Evolutionary conservation across 2,888 invertebrate genomes (phyloP).

Genomic region (Cephus sareptanus): DNA sequence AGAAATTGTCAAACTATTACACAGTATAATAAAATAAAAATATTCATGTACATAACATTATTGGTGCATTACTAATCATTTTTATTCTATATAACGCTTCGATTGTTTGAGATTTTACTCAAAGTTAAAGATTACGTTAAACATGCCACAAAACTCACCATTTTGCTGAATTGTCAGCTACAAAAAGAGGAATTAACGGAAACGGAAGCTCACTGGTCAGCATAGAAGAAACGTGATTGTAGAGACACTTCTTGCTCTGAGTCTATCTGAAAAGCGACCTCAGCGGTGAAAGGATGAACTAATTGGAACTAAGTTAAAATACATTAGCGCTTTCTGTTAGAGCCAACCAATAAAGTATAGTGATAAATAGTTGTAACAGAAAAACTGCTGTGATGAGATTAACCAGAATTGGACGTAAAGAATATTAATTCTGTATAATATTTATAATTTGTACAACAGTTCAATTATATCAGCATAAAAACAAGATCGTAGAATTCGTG

Average conservation of each 20-base stretch:
- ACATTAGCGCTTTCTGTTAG: neutral
- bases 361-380: neutral
- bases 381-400: neutral
- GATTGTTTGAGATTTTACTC: constrained; percentile 29
- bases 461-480: neutral
- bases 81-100: neutral
- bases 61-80: neutral
- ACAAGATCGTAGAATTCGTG: neutral
- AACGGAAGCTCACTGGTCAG: neutral
- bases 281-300: neutral
- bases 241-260: neutral
- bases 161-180: constrained; percentile 35
- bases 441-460: neutral
- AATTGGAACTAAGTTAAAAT: neutral
- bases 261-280: neutral
- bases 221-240: neutral
- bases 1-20: neutral
- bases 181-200: neutral
- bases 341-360: neutral
- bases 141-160: constrained; percentile 42
- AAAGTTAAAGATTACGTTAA: constrained; percentile 30
- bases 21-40: neutral
- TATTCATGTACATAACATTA: neutral
- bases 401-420: neutral
- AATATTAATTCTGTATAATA: neutral